phyloP scores from a whole-genome alignment of 2,113 vertebrate species.

The Zingel zingel region DNA sequence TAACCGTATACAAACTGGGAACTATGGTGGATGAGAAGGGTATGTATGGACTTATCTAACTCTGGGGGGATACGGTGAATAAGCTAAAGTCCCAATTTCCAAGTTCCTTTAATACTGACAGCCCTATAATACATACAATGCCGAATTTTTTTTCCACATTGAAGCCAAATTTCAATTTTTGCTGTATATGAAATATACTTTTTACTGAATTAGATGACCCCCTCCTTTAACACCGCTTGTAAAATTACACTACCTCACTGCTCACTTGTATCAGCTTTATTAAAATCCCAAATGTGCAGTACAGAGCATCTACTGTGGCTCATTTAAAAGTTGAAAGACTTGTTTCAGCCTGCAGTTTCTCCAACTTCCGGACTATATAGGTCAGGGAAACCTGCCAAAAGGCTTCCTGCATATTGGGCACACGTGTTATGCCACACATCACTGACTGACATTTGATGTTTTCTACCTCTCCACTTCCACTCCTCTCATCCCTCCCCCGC shows the following conservation, averaged over 20 bases:
- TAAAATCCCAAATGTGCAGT: conserved; percentile 72
- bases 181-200: background rate
- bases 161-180: background rate
- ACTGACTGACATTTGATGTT: conserved; percentile 75
- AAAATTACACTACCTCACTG: conserved; percentile 29
- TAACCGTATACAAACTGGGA: too few relatives aligned
- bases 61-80: too few relatives aligned
- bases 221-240: background rate
- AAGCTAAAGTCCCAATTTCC: too few relatives aligned
- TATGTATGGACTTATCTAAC: too few relatives aligned
- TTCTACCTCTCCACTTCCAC: conserved; percentile 68
- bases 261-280: conserved; percentile 57
- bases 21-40: too few relatives aligned
- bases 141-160: too few relatives aligned
- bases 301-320: conserved; percentile 69
- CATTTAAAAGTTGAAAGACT: conserved; percentile 79
- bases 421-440: conserved; percentile 76
- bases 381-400: conserved; percentile 78
- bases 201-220: conserved; percentile 2
- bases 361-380: conserved; percentile 72
- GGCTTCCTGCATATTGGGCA: conserved; percentile 77
- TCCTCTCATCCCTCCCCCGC: conserved; percentile 56
- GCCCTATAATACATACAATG: too few relatives aligned
- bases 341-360: conserved; percentile 72
- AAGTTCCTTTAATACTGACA: too few relatives aligned